Evolutionary conservation across 2,888 invertebrate species (phyloP), one percentile per base, ranked within the genome.

Genomic region (Leptinotarsa tumamoca): DNA sequence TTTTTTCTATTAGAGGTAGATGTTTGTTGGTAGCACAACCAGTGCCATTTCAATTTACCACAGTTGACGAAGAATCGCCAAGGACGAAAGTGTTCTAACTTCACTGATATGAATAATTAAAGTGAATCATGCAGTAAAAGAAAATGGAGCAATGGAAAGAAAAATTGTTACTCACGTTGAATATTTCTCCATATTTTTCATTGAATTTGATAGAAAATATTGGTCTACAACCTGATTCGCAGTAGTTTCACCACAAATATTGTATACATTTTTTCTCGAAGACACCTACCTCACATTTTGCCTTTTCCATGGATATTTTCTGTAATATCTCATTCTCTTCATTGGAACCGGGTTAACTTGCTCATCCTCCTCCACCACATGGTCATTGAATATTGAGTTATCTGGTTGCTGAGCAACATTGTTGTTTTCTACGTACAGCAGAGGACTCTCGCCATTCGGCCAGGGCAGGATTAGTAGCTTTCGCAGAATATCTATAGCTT

Each of bases 291-390:
- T 80, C 23, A 74, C 67, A 71, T 90, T 91, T 83, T 92, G 91
- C 68, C 92, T 89, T 84, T 92, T 92, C 91, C 91, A 92, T 33
- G 92, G 92, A 86, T 92, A 92, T 80, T 91, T 90, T 78, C 92
- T 89, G 84, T 91, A 92, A 82, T 91, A 91, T 75, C 92, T 89
- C 17, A 91, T 90, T 77, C 92, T 88, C 80, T 92, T 92, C 23
- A 76, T 80, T 49, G 84, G 85, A 21, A 78, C 71, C 3, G 79
- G 72, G 68, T 74, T 71, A n/a, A 78, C 3, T n/a, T 67, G 68
- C 4, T 70, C 70, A 15, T 23, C 58, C 51, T 58, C 63, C 7
- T 66, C 54, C 15, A n/a, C 66, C n/a, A 18, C 33, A 50, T 52
- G 50, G 5, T 67, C 73, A 3, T 10, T 17, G 43, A 43, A 43